Evolutionary conservation across 2,797 vertebrate genomes (phyloP).

Genomic region (Poecilia gillii): DNA sequence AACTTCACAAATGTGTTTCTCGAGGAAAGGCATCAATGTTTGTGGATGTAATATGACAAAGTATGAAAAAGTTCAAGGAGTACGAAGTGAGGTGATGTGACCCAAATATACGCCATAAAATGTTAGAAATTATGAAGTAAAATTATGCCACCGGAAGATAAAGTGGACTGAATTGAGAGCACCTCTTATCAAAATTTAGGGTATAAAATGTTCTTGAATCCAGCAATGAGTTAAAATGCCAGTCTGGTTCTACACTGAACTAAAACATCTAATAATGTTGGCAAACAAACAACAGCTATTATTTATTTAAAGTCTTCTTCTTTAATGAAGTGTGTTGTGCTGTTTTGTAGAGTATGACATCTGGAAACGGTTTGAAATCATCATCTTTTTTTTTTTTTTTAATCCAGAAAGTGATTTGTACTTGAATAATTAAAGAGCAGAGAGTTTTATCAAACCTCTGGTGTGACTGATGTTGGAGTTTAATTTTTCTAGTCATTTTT

Average conservation of each 20-base stretch:
- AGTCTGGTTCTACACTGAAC: constrained; percentile 25
- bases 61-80: background rate
- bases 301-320: constrained; percentile 14
- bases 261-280: constrained; percentile 32
- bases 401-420: constrained; percentile 53
- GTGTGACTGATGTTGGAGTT: constrained; percentile 72
- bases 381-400: constrained; percentile 46
- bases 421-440: constrained; percentile 65
- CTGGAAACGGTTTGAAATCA: constrained; percentile 63
- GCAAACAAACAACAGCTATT: constrained; percentile 27
- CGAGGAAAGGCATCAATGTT: background rate
- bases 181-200: constrained; percentile 14
- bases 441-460: constrained; percentile 74
- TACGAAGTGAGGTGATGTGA: background rate
- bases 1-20: background rate
- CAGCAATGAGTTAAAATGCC: constrained; percentile 17
- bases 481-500: constrained; percentile 66
- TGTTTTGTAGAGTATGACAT: constrained; percentile 18
- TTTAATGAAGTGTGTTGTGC: background rate
- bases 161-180: constrained; percentile 2
- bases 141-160: background rate
- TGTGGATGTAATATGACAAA: background rate
- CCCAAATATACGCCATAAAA: background rate
- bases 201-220: constrained; percentile 24
- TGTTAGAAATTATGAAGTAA: background rate